These are phyloP conservation scores for Engraulis encrasicolus DNA, from an alignment of 2,113 vertebrate genomes.

Conservation along the genomic window DNA sequence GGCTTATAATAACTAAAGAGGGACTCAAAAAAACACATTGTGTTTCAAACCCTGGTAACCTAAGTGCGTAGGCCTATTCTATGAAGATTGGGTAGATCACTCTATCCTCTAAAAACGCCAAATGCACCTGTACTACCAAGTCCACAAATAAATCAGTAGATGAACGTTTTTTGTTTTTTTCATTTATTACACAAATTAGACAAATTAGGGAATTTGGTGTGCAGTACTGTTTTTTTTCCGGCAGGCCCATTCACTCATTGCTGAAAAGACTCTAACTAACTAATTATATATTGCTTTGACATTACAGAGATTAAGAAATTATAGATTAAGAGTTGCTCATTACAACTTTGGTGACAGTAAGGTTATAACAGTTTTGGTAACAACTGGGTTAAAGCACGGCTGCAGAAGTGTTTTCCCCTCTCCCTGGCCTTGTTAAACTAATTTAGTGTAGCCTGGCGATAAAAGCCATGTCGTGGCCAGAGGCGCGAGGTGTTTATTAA, in stretches of 20 bases:
- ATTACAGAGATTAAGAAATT: no score
- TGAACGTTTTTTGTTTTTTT: not conserved
- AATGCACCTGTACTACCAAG: not conserved
- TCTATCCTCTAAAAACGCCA: not conserved
- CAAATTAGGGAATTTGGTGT: not conserved
- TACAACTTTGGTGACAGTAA: no score
- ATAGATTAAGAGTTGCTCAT: no score
- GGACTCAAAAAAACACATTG: no score
- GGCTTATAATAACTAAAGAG: no score
- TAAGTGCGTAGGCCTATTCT: no score
- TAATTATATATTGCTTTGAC: no score
- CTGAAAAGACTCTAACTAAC: no score
- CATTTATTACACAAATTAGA: not conserved
- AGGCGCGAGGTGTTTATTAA: constrained; percentile 47
- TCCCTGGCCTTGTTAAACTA: constrained; percentile 9
- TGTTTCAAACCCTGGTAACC: no score
- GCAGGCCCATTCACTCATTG: no score
- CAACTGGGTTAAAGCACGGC: no score
- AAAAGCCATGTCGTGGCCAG: constrained; percentile 10
- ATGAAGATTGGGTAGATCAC: not conserved
- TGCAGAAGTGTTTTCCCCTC: not conserved
- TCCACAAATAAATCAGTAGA: not conserved
- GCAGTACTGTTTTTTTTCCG: not conserved
- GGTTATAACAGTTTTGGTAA: no score
- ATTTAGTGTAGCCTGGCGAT: constrained; percentile 29